phyloP scores from a whole-genome alignment of 2,888 invertebrate genomes.

The Sphaerophoria taeniata region DNA sequence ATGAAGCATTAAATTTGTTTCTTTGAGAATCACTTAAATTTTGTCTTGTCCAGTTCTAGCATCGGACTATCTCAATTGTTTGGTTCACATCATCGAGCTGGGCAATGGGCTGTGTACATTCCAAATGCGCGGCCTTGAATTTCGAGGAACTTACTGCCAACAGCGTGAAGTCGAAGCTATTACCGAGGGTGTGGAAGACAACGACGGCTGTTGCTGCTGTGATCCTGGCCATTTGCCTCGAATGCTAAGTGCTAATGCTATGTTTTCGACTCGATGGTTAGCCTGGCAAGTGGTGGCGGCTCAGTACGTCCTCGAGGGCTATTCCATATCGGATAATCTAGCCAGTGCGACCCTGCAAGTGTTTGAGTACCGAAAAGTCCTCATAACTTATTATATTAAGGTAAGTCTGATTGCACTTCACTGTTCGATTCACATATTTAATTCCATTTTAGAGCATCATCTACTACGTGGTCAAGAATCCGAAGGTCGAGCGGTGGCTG shows the following conservation, averaged over 20 bases:
- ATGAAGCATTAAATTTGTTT: conserved; percentile 68
- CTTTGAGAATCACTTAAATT: neutral
- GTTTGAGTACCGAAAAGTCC: conserved; percentile 97
- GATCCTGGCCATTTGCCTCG: conserved; percentile 94
- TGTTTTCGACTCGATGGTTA: conserved; percentile 98
- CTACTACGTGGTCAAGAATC: conserved; percentile 95
- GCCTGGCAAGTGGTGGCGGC: conserved; percentile 98
- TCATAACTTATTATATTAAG: conserved; percentile 99
- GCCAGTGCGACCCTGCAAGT: conserved; percentile 98
- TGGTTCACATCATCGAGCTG: conserved; percentile 98
- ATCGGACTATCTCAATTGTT: conserved; percentile 98
- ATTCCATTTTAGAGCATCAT: conserved; percentile 93
- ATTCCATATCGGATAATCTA: conserved; percentile 98
- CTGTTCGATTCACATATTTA: neutral
- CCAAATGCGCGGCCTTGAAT: conserved; percentile 98
- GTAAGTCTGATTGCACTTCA: conserved; percentile 82
- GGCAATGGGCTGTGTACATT: conserved; percentile 99
- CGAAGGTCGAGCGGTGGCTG: conserved; percentile 95
- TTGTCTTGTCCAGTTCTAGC: conserved; percentile 88
- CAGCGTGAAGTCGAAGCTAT: conserved; percentile 99
- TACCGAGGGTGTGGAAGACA: conserved; percentile 96
- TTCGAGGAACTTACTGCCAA: conserved; percentile 99
- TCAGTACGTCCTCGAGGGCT: conserved; percentile 99
- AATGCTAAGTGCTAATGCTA: conserved; percentile 97
- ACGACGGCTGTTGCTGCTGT: conserved; percentile 97